Conservation (phyloP, 2,113 vertebrate species). For the Cairina moschata region DNA sequence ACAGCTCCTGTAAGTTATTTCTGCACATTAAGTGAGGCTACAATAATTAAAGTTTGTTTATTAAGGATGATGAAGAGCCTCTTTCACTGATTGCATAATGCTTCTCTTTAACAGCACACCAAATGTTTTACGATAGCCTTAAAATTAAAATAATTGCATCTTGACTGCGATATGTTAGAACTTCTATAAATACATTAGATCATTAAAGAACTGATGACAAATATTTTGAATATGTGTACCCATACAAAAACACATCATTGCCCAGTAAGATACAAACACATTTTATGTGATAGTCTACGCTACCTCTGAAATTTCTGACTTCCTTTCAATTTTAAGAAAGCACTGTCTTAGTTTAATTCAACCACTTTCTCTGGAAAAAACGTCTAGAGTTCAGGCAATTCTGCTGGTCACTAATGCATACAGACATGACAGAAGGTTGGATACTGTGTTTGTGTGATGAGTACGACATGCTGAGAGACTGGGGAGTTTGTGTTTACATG, state of each 20-base stretch:
- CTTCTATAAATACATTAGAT: neutral
- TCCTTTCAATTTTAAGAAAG: neutral
- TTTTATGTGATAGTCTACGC: neutral
- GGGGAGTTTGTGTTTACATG: neutral
- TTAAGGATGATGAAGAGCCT: neutral
- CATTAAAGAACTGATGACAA: neutral
- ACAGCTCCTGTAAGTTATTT: conserved; percentile 4
- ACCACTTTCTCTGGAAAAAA: neutral
- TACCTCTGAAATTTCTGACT: neutral
- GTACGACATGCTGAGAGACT: neutral
- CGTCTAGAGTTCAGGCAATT: neutral
- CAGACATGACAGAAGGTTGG: neutral
- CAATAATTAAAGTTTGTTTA: neutral
- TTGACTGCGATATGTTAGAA: neutral
- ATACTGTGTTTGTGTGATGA: neutral
- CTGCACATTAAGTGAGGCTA: neutral
- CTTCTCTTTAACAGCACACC: neutral
- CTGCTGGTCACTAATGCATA: neutral
- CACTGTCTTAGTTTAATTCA: neutral
- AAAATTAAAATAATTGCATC: neutral
- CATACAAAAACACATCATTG: neutral
- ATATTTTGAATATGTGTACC: neutral
- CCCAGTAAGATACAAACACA: neutral
- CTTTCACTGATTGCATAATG: neutral
- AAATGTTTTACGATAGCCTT: neutral